Evolutionary conservation across 2,888 invertebrate genomes (phyloP), one percentile per base, ranked within the genome.

Genomic region (Caenorhabditis sinica): DNA sequence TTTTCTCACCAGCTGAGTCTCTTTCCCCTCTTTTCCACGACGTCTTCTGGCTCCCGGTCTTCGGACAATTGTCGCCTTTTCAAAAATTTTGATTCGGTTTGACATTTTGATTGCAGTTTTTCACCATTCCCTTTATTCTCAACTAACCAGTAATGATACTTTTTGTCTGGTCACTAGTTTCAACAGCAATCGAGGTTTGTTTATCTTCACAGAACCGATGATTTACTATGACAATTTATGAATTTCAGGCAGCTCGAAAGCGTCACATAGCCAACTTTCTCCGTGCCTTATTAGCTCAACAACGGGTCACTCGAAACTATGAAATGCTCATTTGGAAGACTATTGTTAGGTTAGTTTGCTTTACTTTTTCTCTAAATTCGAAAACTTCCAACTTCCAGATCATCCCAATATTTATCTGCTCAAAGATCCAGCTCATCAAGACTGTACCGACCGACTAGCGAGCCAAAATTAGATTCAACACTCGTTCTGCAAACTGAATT

Each of bases 111-210:
- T 75, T 66, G n/a, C 51, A 61, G 40, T 56, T 49, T 36, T 15
- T 15, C 36, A 40, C 13, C n/a, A n/a, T n/a, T n/a, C n/a, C n/a
- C n/a, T 53, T 45, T n/a, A 43, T 36, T n/a, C 36, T 63, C 20
- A 5, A 61, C 33, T 63, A 56, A 45, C 58, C n/a, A 28, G 13
- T 13, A 49, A 91, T 91, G 91, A 88, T 91, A 30, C 86, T 91
- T 25, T 88, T 91, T 71, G 90, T 89, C 9, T 91, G 90, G 91
- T 91, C 91, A 72, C 82, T 91, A 69, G 88, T 91, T 33, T 88
- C 88, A 20, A 86, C 89, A 30, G 86, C 85, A 17, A 84, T 86
- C 20, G 88, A 88, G 76, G 83, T 86, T 33, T 33, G 36, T 20
- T 61, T 53, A 9, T 25, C 15, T n/a, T 23, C 28, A 49, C 20